Base-by-base conservation (phyloP, 1,140 invertebrate species). In the Pseudomyrmex concolor region DNA sequence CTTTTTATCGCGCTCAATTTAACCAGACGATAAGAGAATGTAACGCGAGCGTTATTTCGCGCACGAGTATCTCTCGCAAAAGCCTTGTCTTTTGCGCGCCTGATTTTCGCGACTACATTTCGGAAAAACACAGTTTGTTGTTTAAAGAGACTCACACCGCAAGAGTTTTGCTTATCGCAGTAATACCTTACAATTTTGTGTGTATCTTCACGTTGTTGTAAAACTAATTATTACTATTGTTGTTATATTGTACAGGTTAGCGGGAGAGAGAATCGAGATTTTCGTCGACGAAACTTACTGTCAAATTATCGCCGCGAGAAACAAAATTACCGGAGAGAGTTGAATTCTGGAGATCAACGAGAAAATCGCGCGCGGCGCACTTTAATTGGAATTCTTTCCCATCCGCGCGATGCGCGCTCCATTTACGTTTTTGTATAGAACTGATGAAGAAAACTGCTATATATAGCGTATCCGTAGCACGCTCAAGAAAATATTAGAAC, bases 371-470 rank as follows among this genome's bases (percentile, higher is more conserved):
- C 34, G 7, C 12, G 22, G 17, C 50, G 50, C 50, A 34, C 48
- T 88, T 88, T 89, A 89, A 89, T 89, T 88, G 86, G 68, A 89
- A 88, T 89, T 89, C 84, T 84, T 88, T 78, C 43, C 34, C 59
- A 57, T 60, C 43, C 74, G n/a, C 34, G 43, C 10, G 8, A 34
- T 62, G 51, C 57, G 50, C 60, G 51, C 48, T 9, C 34, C 22
- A 45, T 15, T 25, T 4, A 10, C 19, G 7, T 51, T 12, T 13
- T n/a, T 25, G 17, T 78, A 68, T 54, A 83, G 55, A 84, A 70
- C n/a, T 19, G 7, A 34, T n/a, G 12, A 19, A 55, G 57, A 34
- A 67, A 81, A 51, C 64, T 72, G 50, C 34, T n/a, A 50, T 17
- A n/a, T 59, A 50, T 15, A 17, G 4, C 15, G 54, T 60, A 54